These are phyloP conservation scores for Macropis europaea DNA, from an alignment of 2,888 invertebrate genomes.

Conservation along the genomic window DNA sequence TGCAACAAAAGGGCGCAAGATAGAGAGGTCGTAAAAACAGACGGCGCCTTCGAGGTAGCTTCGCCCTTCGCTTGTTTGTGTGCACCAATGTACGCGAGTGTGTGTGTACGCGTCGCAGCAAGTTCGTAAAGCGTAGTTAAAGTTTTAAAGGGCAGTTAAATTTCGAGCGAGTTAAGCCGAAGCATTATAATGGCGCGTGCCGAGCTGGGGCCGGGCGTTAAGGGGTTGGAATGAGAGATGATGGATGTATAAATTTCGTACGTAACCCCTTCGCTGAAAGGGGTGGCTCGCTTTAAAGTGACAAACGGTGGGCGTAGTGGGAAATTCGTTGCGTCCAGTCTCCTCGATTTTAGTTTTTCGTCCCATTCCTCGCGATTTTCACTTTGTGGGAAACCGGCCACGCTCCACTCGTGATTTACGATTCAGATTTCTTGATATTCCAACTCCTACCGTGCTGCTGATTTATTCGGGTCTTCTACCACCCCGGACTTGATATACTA, in stretches of 20 bases:
- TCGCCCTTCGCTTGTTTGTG: neutral
- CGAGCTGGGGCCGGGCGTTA: conserved; percentile 52
- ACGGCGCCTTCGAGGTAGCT: conserved; percentile 41
- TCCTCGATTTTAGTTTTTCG: neutral
- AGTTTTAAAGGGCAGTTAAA: conserved; percentile 75
- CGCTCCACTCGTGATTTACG: neutral
- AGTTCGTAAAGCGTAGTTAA: conserved; percentile 67
- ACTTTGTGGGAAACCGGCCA: conserved; percentile 12
- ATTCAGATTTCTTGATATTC: no score
- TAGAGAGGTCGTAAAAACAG: conserved; percentile 63
- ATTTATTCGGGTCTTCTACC: no score
- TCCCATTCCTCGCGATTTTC: neutral
- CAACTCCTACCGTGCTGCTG: no score
- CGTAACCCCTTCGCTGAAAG: conserved; percentile 62
- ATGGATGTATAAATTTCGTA: conserved; percentile 76
- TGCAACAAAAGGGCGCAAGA: conserved; percentile 57
- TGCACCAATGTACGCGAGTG: conserved; percentile 1
- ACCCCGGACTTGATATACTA: no score
- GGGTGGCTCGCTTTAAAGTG: conserved; percentile 54
- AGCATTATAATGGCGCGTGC: conserved; percentile 75
- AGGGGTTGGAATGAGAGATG: conserved; percentile 64
- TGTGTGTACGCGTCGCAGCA: conserved; percentile 9
- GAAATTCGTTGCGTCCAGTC: conserved; percentile 44
- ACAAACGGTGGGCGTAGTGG: conserved; percentile 68
- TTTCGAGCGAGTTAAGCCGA: conserved; percentile 73